Conservation (phyloP, 2,888 invertebrate genomes). For the Nephrotoma flavescens region DNA sequence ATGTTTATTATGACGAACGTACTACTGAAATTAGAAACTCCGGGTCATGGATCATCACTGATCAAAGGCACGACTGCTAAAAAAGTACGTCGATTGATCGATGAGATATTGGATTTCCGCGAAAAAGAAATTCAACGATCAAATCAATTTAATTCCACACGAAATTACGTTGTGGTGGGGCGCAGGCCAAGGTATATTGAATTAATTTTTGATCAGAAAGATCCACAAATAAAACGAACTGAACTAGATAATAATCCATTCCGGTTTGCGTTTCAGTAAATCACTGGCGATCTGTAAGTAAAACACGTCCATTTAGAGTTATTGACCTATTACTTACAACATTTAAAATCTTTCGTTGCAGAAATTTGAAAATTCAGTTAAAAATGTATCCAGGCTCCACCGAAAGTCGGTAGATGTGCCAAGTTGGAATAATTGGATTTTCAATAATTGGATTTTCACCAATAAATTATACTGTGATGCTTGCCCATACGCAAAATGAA, state of each 20-base stretch:
- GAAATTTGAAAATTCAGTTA: conserved; percentile 31
- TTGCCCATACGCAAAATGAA: conserved; percentile 87
- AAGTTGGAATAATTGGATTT: conserved; percentile 60
- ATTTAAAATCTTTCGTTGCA: conserved; percentile 14
- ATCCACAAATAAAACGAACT: conserved; percentile 41
- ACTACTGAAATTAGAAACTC: too few species aligned
- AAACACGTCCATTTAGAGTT: too few species aligned
- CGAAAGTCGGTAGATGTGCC: conserved; percentile 57
- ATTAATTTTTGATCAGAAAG: conserved; percentile 13
- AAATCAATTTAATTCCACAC: conserved; percentile 31
- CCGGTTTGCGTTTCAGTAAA: conserved; percentile 55
- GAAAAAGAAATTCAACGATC: conserved; percentile 39
- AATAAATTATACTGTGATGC: conserved; percentile 67
- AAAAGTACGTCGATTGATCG: conserved; percentile 47
- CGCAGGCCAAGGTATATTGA: conserved; percentile 20
- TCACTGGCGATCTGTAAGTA: conserved; percentile 42
- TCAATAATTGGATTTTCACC: conserved; percentile 85
- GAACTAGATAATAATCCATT: too few species aligned
- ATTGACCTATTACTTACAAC: not conserved
- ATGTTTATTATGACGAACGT: too few species aligned
- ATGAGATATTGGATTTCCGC: conserved; percentile 39
- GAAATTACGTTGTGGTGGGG: conserved; percentile 42
- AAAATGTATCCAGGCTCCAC: conserved; percentile 65
- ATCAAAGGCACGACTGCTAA: conserved; percentile 54
- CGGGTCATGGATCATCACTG: conserved; percentile 67